Conservation (phyloP, 2,888 invertebrate species). For the Hyposoter didymator region DNA sequence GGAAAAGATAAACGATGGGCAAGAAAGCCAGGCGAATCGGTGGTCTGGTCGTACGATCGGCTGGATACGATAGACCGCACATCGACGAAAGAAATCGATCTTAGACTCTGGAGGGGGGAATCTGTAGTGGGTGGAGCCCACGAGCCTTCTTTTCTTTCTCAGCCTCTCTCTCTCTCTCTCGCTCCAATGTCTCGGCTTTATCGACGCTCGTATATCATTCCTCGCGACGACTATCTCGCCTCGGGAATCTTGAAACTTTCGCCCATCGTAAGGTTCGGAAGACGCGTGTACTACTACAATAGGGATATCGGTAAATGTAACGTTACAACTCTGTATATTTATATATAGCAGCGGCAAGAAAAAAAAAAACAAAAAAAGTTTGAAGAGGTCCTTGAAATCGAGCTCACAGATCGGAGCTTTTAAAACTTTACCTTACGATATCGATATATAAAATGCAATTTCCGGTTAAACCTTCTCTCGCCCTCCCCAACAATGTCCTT, state of each 20-base stretch:
- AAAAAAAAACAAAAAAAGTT: slow-evolving; percentile 50
- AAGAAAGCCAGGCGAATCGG: slow-evolving; percentile 52
- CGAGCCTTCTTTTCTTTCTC: slow-evolving; percentile 51
- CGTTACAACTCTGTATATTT: slow-evolving; percentile 20
- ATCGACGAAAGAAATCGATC: slow-evolving; percentile 70
- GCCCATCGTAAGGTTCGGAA: slow-evolving; percentile 51
- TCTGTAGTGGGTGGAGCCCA: slow-evolving; percentile 21
- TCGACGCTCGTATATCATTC: slow-evolving; percentile 83
- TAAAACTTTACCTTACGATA: slow-evolving; percentile 70
- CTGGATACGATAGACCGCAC: slow-evolving; percentile 66
- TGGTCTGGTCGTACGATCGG: slow-evolving; percentile 61
- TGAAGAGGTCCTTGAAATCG: slow-evolving; percentile 72
- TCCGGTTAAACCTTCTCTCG: slow-evolving; percentile 69
- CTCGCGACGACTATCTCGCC: slow-evolving; percentile 78
- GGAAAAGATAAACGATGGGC: slow-evolving; percentile 39
- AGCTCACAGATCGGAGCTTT: slow-evolving; percentile 71
- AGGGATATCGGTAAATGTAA: slow-evolving; percentile 48
- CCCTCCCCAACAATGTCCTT: slow-evolving; percentile 45
- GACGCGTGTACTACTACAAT: slow-evolving; percentile 65
- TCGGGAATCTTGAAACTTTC: slow-evolving; percentile 79
- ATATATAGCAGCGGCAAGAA: slow-evolving; percentile 30
- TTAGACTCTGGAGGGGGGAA: slow-evolving; percentile 24
- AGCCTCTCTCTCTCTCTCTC: slow-evolving; percentile 68
- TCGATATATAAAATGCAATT: slow-evolving; percentile 76
- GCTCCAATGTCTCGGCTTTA: slow-evolving; percentile 81